Conservation (phyloP, 2,888 invertebrate genomes). For the Notodonta dromedarius region DNA sequence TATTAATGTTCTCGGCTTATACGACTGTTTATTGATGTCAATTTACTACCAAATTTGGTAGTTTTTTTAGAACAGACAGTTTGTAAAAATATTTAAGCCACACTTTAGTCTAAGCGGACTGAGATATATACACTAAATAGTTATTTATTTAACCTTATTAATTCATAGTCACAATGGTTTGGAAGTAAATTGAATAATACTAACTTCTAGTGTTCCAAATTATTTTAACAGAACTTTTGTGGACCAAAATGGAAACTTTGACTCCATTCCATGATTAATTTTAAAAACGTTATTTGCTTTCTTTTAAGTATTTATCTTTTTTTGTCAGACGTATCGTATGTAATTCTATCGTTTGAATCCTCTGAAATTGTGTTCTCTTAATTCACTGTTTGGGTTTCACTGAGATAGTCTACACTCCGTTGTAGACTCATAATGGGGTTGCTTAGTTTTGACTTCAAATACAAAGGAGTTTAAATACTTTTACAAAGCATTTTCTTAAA, state of each 20-base stretch:
- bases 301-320: slow-evolving; percentile 36
- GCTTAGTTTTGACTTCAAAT: no score
- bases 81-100: slow-evolving; percentile 13
- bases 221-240: slow-evolving; percentile 17
- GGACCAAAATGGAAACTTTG: slow-evolving; percentile 17
- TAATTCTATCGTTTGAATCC: background rate
- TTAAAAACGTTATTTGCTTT: slow-evolving; percentile 4
- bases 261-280: slow-evolving; percentile 33
- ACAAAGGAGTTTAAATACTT: no score
- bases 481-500: no score
- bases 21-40: background rate
- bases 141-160: background rate
- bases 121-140: slow-evolving; percentile 9
- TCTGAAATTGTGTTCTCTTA: background rate
- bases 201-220: background rate
- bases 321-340: slow-evolving; percentile 17
- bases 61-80: slow-evolving; percentile 17
- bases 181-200: background rate
- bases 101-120: slow-evolving; percentile 4
- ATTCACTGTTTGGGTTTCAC: background rate
- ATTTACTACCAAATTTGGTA: slow-evolving; percentile 11
- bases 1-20: background rate
- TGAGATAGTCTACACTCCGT: no score
- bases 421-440: no score
- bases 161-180: background rate